Base-by-base conservation (phyloP, 2,888 invertebrate species). In the Mycalesis mineus region DNA sequence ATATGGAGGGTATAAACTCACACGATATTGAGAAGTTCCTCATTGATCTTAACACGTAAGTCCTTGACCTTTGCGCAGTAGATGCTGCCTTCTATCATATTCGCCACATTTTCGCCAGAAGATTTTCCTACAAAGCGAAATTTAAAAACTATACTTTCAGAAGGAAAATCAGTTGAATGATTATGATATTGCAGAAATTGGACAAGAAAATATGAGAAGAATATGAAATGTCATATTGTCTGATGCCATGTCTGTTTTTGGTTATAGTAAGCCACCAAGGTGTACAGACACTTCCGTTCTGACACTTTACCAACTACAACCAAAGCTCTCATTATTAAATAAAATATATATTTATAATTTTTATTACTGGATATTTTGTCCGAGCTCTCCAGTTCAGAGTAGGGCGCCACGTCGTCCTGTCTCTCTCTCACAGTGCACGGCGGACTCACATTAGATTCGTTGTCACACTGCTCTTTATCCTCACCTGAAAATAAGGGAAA, bases 11-110 rank as follows among this genome's bases (percentile, higher is more conserved):
- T n/a, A n/a, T 4, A 22, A 22, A 74, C 82, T 78, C 48, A 90
- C 90, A 78, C 73, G 9, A 88, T 77, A 11, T 71, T 65, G 0
- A 69, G 22, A 1, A 90, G 65, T 54, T 85, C 82, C 7, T 80
- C 75, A 8, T 71, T 73, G 1, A 89, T 77, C 64, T 84, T 88
- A n/a, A 68, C 53, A 39, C 84, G 68, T 0, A 88, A 64, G 1
- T 85, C 84, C 54, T 78, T 84, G 0, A 89, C 77, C 60, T 82
- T 84, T 2, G 84, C 86, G 63, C 78, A 82, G 67, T 88, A 82
- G 55, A 88, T 83, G 66, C 82, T 87, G 68, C 74, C 84, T 61
- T 87, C 82, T 1, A 85, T 80, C 39, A 82, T 66, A 49, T 65
- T 74, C 0, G 77, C 65, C 0, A 84, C 75, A 53, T 80, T 82